Evolutionary conservation across 64 coral and sea anemone genomes (phyloP).

Genomic region (Acropora tenuis): DNA sequence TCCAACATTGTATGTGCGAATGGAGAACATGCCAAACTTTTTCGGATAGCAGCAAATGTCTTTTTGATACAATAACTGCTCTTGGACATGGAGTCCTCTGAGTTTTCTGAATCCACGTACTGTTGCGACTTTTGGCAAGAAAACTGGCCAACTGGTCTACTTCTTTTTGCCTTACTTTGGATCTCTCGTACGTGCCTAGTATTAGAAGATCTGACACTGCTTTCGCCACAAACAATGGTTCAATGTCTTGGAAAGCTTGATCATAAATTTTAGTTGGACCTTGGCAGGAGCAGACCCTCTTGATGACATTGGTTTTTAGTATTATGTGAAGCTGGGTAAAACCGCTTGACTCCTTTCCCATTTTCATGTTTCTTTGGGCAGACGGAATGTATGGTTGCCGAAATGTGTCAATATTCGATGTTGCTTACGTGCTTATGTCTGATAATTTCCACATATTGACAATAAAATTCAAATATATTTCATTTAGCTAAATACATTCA

Average conservation of each 20-base stretch:
- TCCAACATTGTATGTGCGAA: constrained; percentile 40
- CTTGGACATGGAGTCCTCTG: constrained; percentile 32
- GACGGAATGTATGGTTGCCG: not conserved
- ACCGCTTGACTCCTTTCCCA: constrained; percentile 11
- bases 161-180: not conserved
- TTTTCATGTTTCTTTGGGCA: constrained; percentile 21
- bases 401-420: too few species aligned
- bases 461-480: too few species aligned
- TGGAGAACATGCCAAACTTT: not conserved
- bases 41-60: constrained; percentile 24
- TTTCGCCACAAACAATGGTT: constrained; percentile 27
- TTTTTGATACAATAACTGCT: not conserved
- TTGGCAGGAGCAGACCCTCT: not conserved
- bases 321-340: not conserved
- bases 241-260: constrained; percentile 18
- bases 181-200: constrained; percentile 12
- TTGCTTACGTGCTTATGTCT: too few species aligned
- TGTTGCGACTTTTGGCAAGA: not conserved
- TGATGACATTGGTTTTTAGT: not conserved
- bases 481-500: too few species aligned
- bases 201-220: constrained; percentile 23
- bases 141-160: constrained; percentile 17
- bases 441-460: too few species aligned
- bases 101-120: not conserved
- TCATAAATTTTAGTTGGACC: constrained; percentile 24